These are phyloP conservation scores for Catocala sponsa DNA, from an alignment of 2,888 invertebrate genomes.

Conservation along the genomic window DNA sequence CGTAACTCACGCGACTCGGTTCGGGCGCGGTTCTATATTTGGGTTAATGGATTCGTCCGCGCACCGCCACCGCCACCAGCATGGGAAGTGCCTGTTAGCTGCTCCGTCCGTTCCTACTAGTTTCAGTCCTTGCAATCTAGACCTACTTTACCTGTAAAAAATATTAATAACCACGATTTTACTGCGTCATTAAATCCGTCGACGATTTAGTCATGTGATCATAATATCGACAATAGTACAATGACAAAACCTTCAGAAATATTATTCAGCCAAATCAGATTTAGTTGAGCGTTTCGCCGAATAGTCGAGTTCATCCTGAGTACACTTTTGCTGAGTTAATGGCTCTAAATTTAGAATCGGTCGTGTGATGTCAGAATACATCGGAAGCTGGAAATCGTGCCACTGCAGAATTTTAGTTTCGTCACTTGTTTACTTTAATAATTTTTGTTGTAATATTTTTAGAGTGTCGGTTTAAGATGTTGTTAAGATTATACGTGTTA, in stretches of 20 bases:
- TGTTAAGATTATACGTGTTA: not conserved
- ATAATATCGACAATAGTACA: not conserved
- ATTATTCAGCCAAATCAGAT: constrained; percentile 1
- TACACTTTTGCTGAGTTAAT: constrained; percentile 69
- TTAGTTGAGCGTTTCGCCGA: constrained; percentile 33
- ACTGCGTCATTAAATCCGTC: no score
- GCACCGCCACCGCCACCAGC: constrained; percentile 71
- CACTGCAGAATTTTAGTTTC: constrained; percentile 57
- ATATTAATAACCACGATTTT: not conserved
- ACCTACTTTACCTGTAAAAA: constrained; percentile 43
- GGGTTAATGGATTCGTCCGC: constrained; percentile 88
- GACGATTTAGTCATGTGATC: not conserved
- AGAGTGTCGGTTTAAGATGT: not conserved
- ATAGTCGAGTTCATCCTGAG: constrained; percentile 51
- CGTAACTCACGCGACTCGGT: constrained; percentile 68
- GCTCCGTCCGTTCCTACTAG: constrained; percentile 66
- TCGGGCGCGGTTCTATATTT: constrained; percentile 86
- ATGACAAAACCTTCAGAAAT: constrained; percentile 6
- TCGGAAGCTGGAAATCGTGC: constrained; percentile 69
- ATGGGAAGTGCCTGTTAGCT: constrained; percentile 86
- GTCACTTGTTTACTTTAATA: constrained; percentile 38
- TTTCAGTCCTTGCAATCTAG: constrained; percentile 53
- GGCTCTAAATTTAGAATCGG: constrained; percentile 69
- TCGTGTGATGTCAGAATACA: constrained; percentile 73
- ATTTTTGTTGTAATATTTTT: constrained; percentile 19